These are phyloP conservation scores for Oxygymnocypris stewartii DNA, from an alignment of 2,113 vertebrate species.

Conservation along the genomic window DNA sequence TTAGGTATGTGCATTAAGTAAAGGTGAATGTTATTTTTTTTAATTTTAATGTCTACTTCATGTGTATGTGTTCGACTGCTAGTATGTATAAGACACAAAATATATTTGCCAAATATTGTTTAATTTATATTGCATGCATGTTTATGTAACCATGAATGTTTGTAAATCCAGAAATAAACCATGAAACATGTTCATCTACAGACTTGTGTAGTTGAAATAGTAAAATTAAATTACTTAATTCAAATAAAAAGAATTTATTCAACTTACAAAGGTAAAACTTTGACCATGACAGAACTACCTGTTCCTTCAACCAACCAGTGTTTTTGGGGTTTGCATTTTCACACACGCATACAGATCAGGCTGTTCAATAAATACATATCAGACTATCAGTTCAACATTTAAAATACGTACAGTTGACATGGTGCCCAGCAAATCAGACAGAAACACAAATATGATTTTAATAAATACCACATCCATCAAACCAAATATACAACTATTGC, in stretches of 20 bases:
- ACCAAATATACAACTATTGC: slow-evolving; percentile 87
- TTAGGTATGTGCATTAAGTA: not conserved
- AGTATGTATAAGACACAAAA: not conserved
- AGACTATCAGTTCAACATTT: slow-evolving; percentile 59
- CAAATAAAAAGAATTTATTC: slow-evolving; percentile 88
- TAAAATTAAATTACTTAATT: slow-evolving; percentile 52
- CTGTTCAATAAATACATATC: slow-evolving; percentile 61
- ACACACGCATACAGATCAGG: slow-evolving; percentile 65
- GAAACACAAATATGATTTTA: slow-evolving; percentile 85
- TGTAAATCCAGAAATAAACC: not conserved
- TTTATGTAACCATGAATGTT: not conserved
- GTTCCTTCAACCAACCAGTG: slow-evolving; percentile 75
- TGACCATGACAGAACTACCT: slow-evolving; percentile 80
- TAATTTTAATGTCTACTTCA: not conserved
- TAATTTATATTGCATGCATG: not conserved
- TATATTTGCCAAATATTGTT: not conserved
- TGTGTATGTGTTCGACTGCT: not conserved
- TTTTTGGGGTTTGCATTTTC: slow-evolving; percentile 67
- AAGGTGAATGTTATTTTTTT: not conserved
- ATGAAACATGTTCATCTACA: not conserved
- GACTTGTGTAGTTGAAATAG: not conserved
- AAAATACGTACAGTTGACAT: slow-evolving; percentile 76
- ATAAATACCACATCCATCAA: slow-evolving; percentile 89
- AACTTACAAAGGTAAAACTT: slow-evolving; percentile 89
- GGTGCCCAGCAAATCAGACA: slow-evolving; percentile 79